Evolutionary conservation across 2,888 invertebrate genomes (phyloP).

Genomic region (Drosophila siamana): DNA sequence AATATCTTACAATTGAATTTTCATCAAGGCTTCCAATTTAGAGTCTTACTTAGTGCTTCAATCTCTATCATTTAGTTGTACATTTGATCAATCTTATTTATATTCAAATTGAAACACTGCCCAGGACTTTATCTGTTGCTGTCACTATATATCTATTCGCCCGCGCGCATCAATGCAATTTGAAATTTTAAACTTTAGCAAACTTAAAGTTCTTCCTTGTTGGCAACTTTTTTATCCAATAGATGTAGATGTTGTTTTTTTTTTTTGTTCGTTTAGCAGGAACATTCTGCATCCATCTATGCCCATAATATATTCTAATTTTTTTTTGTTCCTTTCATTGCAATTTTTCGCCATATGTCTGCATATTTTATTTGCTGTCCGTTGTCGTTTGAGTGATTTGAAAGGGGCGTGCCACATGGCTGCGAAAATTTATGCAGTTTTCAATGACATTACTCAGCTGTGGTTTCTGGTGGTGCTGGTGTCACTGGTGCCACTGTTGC

Average conservation of each 20-base stretch:
- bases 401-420: constrained; percentile 57
- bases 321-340: constrained; percentile 12
- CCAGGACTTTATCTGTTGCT: not conserved
- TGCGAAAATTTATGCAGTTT: constrained; percentile 72
- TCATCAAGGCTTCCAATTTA: not conserved
- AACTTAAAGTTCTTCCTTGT: constrained; percentile 8
- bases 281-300: not conserved
- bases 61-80: not conserved
- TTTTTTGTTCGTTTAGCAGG: not conserved
- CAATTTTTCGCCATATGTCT: constrained; percentile 30
- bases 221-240: not conserved
- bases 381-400: constrained; percentile 65
- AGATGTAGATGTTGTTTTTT: not conserved
- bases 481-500: not conserved
- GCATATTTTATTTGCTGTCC: constrained; percentile 33
- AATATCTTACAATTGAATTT: too few relatives aligned
- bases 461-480: constrained; percentile 19
- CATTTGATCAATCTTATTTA: not conserved
- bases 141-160: constrained; percentile 7
- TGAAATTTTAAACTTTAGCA: not conserved
- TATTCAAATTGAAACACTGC: not conserved
- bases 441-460: constrained; percentile 78
- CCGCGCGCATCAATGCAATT: not conserved
- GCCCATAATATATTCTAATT: constrained; percentile 12
- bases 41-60: not conserved